Evolutionary conservation across 1,140 invertebrate species (phyloP).

Genomic region (Plodia interpunctella): DNA sequence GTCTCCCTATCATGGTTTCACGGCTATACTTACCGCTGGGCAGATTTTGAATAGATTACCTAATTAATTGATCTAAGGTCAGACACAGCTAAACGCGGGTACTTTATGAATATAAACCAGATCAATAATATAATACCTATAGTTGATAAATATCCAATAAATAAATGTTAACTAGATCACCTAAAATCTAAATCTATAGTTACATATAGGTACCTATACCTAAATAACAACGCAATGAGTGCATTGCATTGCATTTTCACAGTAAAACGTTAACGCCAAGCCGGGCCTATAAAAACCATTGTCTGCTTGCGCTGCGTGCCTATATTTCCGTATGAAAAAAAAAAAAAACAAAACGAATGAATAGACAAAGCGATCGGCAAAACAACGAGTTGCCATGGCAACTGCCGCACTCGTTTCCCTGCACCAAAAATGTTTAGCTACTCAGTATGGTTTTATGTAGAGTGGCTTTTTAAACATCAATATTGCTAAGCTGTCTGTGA

Average conservation of each 20-base stretch:
- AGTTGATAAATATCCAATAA: too few relatives aligned
- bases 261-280: conserved; percentile 6
- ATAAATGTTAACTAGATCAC: too few relatives aligned
- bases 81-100: too few relatives aligned
- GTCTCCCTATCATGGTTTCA: too few relatives aligned
- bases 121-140: too few relatives aligned
- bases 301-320: conserved; percentile 31
- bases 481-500: too few relatives aligned
- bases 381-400: conserved; percentile 64
- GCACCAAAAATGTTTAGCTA: conserved; percentile 26
- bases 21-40: too few relatives aligned
- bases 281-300: conserved; percentile 28
- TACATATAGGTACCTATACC: neutral
- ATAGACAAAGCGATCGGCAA: conserved; percentile 62
- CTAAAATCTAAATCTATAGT: too few relatives aligned
- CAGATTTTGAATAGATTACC: too few relatives aligned
- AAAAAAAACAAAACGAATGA: conserved; percentile 44
- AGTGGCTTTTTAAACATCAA: neutral
- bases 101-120: too few relatives aligned
- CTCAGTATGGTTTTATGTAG: neutral
- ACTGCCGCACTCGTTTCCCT: conserved; percentile 45
- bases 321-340: conserved; percentile 36
- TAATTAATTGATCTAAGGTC: too few relatives aligned
- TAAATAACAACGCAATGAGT: neutral
- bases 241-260: conserved; percentile 4